Evolutionary conservation across 1,140 invertebrate species (phyloP).

Genomic region (Dendroctonus ponderosae): DNA sequence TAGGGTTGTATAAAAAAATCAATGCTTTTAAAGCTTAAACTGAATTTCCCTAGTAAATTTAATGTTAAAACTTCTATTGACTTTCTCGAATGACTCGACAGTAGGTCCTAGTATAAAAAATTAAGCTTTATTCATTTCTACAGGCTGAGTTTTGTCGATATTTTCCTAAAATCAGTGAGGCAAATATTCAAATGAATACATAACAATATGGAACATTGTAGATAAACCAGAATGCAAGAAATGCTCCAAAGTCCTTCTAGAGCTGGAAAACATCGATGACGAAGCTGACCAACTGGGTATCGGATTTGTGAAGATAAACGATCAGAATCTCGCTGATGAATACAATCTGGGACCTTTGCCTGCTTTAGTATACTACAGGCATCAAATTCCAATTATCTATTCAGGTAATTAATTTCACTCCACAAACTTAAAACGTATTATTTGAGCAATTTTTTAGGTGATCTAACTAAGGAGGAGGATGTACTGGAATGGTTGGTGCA

Average conservation of each 20-base stretch:
- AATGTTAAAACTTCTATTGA: no score
- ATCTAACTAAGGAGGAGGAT: constrained; percentile 86
- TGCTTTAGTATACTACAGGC: constrained; percentile 88
- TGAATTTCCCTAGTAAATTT: no score
- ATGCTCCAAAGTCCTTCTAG: constrained; percentile 83
- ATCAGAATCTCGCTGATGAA: constrained; percentile 86
- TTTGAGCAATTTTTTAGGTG: constrained; percentile 63
- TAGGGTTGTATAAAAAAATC: no score
- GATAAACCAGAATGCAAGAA: constrained; percentile 92
- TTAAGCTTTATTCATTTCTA: no score
- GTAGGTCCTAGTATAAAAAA: no score
- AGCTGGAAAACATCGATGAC: constrained; percentile 92
- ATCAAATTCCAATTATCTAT: constrained; percentile 92
- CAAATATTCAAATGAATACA: no score
- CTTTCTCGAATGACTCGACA: no score
- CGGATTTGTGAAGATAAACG: constrained; percentile 92
- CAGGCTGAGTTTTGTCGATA: no score
- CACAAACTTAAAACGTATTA: background rate
- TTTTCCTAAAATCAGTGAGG: no score
- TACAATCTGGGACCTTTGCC: constrained; percentile 88
- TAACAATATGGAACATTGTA: constrained; percentile 49
- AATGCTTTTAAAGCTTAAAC: no score
- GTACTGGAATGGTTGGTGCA: constrained; percentile 90
- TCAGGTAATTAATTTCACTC: constrained; percentile 65
- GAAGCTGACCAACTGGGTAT: constrained; percentile 94